Evolutionary conservation across 2,797 vertebrate species (phyloP).

Genomic region (Anomalospiza imberbis): DNA sequence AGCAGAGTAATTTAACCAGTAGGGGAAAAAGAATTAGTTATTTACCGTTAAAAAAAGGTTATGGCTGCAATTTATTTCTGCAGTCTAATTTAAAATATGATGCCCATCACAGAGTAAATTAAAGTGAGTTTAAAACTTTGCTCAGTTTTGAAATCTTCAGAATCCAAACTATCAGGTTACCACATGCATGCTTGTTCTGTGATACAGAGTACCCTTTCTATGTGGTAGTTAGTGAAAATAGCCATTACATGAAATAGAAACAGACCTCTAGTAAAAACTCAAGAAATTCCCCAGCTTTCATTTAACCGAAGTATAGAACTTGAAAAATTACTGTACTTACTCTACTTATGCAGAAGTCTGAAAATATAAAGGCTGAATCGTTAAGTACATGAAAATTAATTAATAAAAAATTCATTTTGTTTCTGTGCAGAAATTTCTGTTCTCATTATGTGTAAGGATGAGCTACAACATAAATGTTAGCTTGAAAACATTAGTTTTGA

Average conservation of each 20-base stretch:
- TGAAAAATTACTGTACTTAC: neutral
- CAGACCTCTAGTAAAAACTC: neutral
- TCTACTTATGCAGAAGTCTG: neutral
- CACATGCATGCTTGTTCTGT: neutral
- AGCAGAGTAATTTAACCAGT: neutral
- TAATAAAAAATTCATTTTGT: neutral
- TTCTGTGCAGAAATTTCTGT: neutral
- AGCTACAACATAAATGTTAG: neutral
- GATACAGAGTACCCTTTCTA: neutral
- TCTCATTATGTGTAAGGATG: neutral
- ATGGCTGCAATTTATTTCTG: neutral
- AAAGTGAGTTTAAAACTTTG: neutral
- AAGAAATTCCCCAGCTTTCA: neutral
- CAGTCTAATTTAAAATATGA: neutral
- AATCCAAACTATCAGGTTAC: neutral
- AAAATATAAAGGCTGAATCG: neutral
- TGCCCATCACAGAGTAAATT: neutral
- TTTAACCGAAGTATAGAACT: neutral
- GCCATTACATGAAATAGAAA: neutral
- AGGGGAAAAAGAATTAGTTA: neutral
- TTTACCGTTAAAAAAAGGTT: neutral
- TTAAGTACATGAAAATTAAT: neutral
- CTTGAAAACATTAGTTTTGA: neutral
- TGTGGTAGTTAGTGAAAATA: neutral
- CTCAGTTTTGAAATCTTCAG: neutral